Evolutionary conservation across 2,888 invertebrate species (phyloP).

Genomic region (Agapetus fuscipes): DNA sequence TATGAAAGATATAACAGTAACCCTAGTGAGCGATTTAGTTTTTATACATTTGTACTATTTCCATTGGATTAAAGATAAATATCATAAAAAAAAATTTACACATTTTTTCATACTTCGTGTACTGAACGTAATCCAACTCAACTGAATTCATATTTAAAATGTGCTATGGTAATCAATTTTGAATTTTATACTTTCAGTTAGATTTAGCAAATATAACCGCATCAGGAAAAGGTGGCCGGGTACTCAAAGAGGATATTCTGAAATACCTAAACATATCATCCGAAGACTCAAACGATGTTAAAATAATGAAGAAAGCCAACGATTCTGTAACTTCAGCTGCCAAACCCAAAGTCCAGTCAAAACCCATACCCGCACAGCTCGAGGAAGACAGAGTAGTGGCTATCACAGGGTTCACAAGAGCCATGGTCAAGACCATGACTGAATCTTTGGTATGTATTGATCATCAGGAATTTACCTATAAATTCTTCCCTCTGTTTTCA

Average conservation of each 20-base stretch:
- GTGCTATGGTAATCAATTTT: slow-evolving; percentile 1
- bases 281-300: slow-evolving; percentile 40
- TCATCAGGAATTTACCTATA: no score
- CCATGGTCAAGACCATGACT: slow-evolving; percentile 96
- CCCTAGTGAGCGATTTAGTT: no score
- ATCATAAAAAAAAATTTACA: slow-evolving; percentile 3
- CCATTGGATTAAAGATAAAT: no score
- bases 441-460: slow-evolving; percentile 57
- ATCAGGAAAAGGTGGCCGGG: slow-evolving; percentile 80
- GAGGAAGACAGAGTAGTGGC: slow-evolving; percentile 49
- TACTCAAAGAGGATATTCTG: slow-evolving; percentile 93
- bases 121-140: no score
- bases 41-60: no score
- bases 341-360: no score
- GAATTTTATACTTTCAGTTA: no score
- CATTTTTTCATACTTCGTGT: slow-evolving; percentile 7
- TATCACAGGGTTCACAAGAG: slow-evolving; percentile 74
- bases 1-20: no score
- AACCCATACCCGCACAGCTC: slow-evolving; percentile 22
- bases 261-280: slow-evolving; percentile 50
- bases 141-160: slow-evolving; percentile 1
- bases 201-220: slow-evolving; percentile 60
- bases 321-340: slow-evolving; percentile 19
- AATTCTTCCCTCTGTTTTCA: no score
- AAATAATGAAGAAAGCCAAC: slow-evolving; percentile 24